Evolutionary conservation across 2,113 vertebrate genomes (phyloP), one percentile per base, ranked within the genome.

Genomic region (Sebastes schlegelii): DNA sequence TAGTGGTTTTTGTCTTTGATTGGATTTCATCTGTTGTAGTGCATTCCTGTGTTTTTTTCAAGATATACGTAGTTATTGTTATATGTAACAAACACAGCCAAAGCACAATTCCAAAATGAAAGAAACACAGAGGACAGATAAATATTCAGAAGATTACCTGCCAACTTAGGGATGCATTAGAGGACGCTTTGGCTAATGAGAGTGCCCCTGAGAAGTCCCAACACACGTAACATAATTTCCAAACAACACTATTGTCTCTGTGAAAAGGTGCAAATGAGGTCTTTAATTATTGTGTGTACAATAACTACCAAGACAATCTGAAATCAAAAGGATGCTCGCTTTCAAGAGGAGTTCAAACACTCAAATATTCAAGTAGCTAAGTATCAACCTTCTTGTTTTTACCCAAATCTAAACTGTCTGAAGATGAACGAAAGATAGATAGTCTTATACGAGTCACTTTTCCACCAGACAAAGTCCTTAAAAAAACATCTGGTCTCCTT

Each of bases 111-210:
- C 17, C 40, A 81, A 72, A 74, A 61, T 52, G n/a, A n/a, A 23
- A 55, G 63, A 49, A 62, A 52, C 26, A 60, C 26, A 21, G 46
- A 63, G 23, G 45, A 45, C 26, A 54, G 64, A 74, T 83, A 71
- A 63, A 75, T 74, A 84, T 81, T 78, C 23, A 23, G 46, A 80
- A 71, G 57, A 73, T 58, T 68, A 85, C 66, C 52, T 88, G 67
- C 42, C 69, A 76, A 71, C 16, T 46, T 66, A 72, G 16, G 55
- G 61, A 78, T 19, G 57, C 80, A 66, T 26, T 77, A n/a, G 69
- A 84, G 62, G 66, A 77, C 73, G 74, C 73, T 60, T 72, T 69
- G 55, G 70, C 61, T 80, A 78, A 87, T 88, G 71, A 77, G 73
- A 66, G 26, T 67, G 72, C 77, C 63, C 62, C 79, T 49, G 74